Evolutionary conservation across 2,113 vertebrate species (phyloP).

Genomic region (Ariopsis seemanni): DNA sequence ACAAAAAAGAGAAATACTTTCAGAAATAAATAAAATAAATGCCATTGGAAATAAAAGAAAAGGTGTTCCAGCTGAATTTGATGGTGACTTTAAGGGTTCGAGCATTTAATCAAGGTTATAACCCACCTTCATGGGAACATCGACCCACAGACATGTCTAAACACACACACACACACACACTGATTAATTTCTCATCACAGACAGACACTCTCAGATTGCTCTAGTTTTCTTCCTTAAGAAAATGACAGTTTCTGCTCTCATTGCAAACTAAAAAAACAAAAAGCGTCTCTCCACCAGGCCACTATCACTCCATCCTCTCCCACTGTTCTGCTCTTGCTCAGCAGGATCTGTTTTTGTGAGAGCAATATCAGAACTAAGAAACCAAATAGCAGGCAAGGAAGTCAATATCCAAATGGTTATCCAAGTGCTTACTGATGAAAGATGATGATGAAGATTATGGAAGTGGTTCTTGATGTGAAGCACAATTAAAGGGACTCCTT

Average conservation of each 20-base stretch:
- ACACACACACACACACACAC: slow-evolving; percentile 34
- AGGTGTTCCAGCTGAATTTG: slow-evolving; percentile 71
- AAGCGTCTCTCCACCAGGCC: too few species aligned
- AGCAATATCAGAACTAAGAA: too few species aligned
- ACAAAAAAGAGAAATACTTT: neutral
- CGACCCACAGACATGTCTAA: slow-evolving; percentile 12
- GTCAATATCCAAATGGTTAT: too few species aligned
- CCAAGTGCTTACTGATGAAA: too few species aligned
- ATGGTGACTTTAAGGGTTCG: slow-evolving; percentile 70
- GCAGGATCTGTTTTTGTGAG: too few species aligned
- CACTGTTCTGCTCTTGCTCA: too few species aligned
- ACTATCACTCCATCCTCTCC: too few species aligned
- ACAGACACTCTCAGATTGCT: neutral
- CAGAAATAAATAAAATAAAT: neutral
- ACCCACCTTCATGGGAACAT: neutral
- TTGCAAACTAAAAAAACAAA: slow-evolving; percentile 41
- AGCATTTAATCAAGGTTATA: slow-evolving; percentile 71
- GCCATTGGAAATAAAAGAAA: neutral
- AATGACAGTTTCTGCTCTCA: slow-evolving; percentile 39
- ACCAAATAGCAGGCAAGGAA: too few species aligned
- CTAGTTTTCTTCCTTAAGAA: slow-evolving; percentile 20
- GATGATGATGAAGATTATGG: too few species aligned
- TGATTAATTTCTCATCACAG: neutral
- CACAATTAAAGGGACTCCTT: too few species aligned
- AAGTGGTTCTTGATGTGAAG: too few species aligned